Conservation (phyloP, 2,888 invertebrate genomes). For the Tuta absoluta region DNA sequence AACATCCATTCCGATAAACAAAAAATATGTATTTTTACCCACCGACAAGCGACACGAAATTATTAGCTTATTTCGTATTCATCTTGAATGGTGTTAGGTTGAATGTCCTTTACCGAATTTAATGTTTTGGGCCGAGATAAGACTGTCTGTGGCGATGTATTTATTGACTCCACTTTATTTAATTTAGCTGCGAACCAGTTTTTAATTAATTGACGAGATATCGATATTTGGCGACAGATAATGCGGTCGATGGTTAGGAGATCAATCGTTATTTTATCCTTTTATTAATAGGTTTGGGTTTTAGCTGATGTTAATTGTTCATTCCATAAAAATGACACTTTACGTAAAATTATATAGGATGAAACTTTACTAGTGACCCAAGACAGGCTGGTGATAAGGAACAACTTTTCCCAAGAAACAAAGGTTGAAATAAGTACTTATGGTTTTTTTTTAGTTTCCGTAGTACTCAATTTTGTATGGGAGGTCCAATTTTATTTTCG, state of each 20-base stretch:
- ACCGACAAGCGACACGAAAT: background rate
- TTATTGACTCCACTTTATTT: background rate
- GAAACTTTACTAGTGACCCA: too few species aligned
- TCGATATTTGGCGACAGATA: conserved; percentile 10
- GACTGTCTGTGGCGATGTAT: background rate
- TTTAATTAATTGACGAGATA: conserved; percentile 12
- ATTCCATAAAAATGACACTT: background rate
- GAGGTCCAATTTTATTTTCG: too few species aligned
- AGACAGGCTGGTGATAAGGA: too few species aligned
- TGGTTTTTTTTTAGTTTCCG: too few species aligned
- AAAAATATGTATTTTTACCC: conserved; percentile 21
- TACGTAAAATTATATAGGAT: too few species aligned
- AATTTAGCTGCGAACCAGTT: conserved; percentile 10
- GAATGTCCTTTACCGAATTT: conserved; percentile 20
- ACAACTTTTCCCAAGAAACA: too few species aligned
- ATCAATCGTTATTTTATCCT: background rate
- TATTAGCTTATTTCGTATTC: conserved; percentile 6
- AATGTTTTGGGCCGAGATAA: conserved; percentile 7
- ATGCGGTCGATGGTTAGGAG: background rate
- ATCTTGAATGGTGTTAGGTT: conserved; percentile 13
- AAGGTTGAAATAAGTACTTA: too few species aligned
- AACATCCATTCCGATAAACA: conserved; percentile 22
- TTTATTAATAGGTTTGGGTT: conserved; percentile 4
- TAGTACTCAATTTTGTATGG: too few species aligned
- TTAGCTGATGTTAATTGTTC: background rate